Conservation (phyloP, 2,888 invertebrate species). For the Microctonus brassicae region DNA sequence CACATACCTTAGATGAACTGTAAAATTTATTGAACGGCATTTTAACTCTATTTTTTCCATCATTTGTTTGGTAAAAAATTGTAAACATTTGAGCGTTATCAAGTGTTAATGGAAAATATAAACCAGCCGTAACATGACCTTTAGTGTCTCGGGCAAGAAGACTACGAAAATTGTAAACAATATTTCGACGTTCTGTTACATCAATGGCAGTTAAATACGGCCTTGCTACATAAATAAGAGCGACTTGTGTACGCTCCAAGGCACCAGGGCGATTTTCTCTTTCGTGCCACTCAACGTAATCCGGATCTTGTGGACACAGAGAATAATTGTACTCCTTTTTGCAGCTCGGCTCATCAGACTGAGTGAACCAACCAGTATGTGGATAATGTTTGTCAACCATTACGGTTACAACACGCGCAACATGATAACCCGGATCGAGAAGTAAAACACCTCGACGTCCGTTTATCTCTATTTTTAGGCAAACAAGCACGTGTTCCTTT, state of each 20-base stretch:
- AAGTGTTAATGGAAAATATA: conserved; percentile 85
- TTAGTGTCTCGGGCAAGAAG: conserved; percentile 86
- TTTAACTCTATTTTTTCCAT: conserved; percentile 78
- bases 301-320: conserved; percentile 77
- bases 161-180: conserved; percentile 88
- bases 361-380: conserved; percentile 90
- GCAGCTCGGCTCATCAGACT: conserved; percentile 81
- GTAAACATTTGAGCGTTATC: conserved; percentile 74
- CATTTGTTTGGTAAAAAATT: conserved; percentile 82
- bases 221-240: conserved; percentile 83
- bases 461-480: conserved; percentile 80
- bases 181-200: conserved; percentile 90
- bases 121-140: conserved; percentile 85
- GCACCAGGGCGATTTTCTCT: conserved; percentile 77
- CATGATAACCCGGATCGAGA: conserved; percentile 93
- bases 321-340: conserved; percentile 89
- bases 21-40: conserved; percentile 81
- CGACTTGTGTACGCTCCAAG: conserved; percentile 74
- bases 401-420: conserved; percentile 86
- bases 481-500: conserved; percentile 90
- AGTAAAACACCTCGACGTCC: conserved; percentile 84
- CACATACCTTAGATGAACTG: conserved; percentile 73
- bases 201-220: conserved; percentile 86
- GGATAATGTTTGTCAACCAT: conserved; percentile 89
- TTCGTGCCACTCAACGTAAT: conserved; percentile 90